Evolutionary conservation across 2,888 invertebrate species (phyloP).

Genomic region (Cheilosia pagana): DNA sequence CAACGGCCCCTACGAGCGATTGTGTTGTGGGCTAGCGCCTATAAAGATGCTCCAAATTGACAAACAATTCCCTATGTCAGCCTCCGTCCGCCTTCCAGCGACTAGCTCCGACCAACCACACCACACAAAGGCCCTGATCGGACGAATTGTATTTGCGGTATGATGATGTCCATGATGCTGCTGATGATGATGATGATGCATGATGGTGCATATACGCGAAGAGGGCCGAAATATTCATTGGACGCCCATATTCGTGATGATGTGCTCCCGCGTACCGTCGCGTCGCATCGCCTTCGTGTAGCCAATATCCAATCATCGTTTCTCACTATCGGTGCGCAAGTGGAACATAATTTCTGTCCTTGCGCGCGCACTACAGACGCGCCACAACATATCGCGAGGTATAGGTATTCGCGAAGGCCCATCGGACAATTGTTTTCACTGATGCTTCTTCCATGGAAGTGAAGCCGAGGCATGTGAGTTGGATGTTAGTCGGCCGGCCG

Average conservation of each 20-base stretch:
- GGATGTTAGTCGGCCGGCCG: constrained; percentile 37
- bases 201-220: constrained; percentile 48
- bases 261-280: constrained; percentile 48
- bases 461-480: constrained; percentile 46
- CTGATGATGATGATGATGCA: constrained; percentile 72
- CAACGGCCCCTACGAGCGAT: constrained; percentile 48
- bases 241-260: constrained; percentile 75
- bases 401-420: constrained; percentile 25
- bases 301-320: constrained; percentile 72
- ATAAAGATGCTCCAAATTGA: constrained; percentile 76
- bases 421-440: constrained; percentile 64
- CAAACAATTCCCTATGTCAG: constrained; percentile 72
- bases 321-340: constrained; percentile 73
- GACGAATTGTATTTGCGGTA: constrained; percentile 68
- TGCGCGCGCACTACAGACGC: constrained; percentile 11
- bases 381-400: not conserved
- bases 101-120: constrained; percentile 2
- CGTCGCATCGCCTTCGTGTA: constrained; percentile 39
- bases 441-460: constrained; percentile 70
- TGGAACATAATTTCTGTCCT: constrained; percentile 72
- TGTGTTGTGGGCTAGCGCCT: constrained; percentile 75
- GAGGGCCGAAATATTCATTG: constrained; percentile 73
- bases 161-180: constrained; percentile 69
- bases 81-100: constrained; percentile 49
- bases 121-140: constrained; percentile 37